Evolutionary conservation across 2,888 invertebrate species (phyloP).

Genomic region (Xestia sexstrigata): DNA sequence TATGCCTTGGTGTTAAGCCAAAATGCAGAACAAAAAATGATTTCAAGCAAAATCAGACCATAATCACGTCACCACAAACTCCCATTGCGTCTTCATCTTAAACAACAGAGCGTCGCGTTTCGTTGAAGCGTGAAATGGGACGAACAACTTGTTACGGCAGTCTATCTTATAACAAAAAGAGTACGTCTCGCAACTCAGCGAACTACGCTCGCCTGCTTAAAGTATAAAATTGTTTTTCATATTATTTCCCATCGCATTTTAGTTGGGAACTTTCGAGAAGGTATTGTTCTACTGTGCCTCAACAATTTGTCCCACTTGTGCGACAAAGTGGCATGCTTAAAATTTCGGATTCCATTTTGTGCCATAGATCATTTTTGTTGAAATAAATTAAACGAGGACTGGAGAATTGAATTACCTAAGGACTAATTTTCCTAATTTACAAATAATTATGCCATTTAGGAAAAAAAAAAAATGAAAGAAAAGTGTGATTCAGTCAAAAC

Average conservation of each 20-base stretch:
- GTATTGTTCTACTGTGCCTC: neutral
- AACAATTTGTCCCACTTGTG: neutral
- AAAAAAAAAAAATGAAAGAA: neutral
- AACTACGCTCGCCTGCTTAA: constrained; percentile 51
- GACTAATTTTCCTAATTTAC: neutral
- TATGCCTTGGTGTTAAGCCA: neutral
- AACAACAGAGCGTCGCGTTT: constrained; percentile 54
- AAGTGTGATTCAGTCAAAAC: neutral
- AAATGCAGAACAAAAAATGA: neutral
- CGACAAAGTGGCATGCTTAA: neutral
- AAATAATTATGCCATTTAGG: neutral
- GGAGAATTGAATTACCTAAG: neutral
- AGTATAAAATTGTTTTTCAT: constrained; percentile 65
- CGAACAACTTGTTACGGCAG: constrained; percentile 79
- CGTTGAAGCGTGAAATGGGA: constrained; percentile 78
- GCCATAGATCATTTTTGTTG: neutral
- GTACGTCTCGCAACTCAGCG: constrained; percentile 45
- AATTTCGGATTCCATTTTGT: neutral
- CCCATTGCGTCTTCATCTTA: constrained; percentile 35
- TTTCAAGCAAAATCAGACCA: neutral
- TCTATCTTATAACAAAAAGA: constrained; percentile 76
- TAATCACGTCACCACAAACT: neutral
- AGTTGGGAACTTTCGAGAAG: constrained; percentile 39
- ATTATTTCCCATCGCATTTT: constrained; percentile 57
- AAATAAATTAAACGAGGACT: neutral